These are phyloP conservation scores for Macroramphosus scolopax DNA, from an alignment of 2,797 vertebrate species.

Conservation along the genomic window DNA sequence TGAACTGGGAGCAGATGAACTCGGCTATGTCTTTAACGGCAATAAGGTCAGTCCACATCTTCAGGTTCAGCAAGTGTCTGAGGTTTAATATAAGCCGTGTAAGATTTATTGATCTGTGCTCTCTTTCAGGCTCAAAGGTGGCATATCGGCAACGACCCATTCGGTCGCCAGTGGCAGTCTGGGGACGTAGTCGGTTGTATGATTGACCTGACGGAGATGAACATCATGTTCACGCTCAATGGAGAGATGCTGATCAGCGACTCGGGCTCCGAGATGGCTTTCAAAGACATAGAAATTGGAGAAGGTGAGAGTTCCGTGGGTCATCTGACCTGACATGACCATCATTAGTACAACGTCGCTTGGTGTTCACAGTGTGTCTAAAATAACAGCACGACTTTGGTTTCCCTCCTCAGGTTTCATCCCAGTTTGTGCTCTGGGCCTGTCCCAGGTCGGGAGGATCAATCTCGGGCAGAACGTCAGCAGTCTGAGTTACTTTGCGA, in stretches of 20 bases:
- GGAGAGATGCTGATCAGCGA: slow-evolving; percentile 94
- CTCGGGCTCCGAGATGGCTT: slow-evolving; percentile 90
- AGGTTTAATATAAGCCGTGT: too few species aligned
- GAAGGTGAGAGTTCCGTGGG: slow-evolving; percentile 78
- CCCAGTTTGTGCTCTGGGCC: slow-evolving; percentile 87
- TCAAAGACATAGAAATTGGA: slow-evolving; percentile 89
- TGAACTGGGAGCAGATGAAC: slow-evolving; percentile 88
- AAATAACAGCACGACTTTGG: too few species aligned
- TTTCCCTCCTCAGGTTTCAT: slow-evolving; percentile 82
- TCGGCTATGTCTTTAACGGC: slow-evolving; percentile 92
- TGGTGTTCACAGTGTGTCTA: too few species aligned
- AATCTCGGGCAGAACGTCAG: slow-evolving; percentile 93
- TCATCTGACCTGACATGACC: not conserved
- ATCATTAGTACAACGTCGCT: not conserved
- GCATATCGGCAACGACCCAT: slow-evolving; percentile 91
- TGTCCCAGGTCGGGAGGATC: slow-evolving; percentile 87
- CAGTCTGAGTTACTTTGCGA: slow-evolving; percentile 89
- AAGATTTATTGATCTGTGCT: too few species aligned
- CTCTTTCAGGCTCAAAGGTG: slow-evolving; percentile 87
- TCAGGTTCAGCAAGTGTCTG: not conserved
- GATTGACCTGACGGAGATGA: slow-evolving; percentile 89
- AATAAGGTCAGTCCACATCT: slow-evolving; percentile 78
- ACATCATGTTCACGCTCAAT: slow-evolving; percentile 94
- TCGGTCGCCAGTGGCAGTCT: slow-evolving; percentile 88
- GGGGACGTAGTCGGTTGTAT: slow-evolving; percentile 93